Base-by-base conservation (phyloP, 1,140 invertebrate species). In the Globodera ellingtonae region DNA sequence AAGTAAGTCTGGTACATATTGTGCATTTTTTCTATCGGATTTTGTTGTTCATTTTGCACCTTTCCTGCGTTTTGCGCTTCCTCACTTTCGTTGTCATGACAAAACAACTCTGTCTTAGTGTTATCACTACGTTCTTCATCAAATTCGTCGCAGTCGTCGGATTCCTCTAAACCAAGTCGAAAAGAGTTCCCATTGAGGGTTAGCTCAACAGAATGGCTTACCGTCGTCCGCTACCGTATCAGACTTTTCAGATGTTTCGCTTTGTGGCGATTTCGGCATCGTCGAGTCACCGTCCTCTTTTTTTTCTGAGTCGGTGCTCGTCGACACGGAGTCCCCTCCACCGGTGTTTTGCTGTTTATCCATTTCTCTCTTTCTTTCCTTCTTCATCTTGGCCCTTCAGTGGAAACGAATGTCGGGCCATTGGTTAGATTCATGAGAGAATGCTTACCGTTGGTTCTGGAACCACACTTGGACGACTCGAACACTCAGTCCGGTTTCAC, bases 401-500 rank as follows among this genome's bases (percentile, higher is more conserved):
- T 62, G 13, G 4, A 35, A 77, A 67, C 35, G 15, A 66, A 44
- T 18, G 13, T 5, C 7, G 10, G 7, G 50, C 50, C 7, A 67
- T 10, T 76, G 6, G 3, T 9, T 0, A 24, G 21, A 75, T 18
- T n/a, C 21, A 15, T 1, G 9, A 5, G 13, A 9, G 10, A 97
- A 96, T 91, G 98, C 98, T n/a, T 96, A 96, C 79, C 96, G 91
- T 89, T 95, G 94, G 90, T 98, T 98, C 90, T 98, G 96, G 90
- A 98, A 99, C 96, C 96, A 99, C 0, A 99, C 97, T 91, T 99
- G 96, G 0, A 98, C 96, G 0, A 98, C 96, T 86, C 96, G 91
- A 0, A 98, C 96, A 89, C 95, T 98, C 1, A 99, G 91, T 0
- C 97, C 96, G 0, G 96, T 98, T 87, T 98, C 96, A 90, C 97